phyloP scores from a whole-genome alignment of 1,140 invertebrate species.

The Nasonia vitripennis region DNA sequence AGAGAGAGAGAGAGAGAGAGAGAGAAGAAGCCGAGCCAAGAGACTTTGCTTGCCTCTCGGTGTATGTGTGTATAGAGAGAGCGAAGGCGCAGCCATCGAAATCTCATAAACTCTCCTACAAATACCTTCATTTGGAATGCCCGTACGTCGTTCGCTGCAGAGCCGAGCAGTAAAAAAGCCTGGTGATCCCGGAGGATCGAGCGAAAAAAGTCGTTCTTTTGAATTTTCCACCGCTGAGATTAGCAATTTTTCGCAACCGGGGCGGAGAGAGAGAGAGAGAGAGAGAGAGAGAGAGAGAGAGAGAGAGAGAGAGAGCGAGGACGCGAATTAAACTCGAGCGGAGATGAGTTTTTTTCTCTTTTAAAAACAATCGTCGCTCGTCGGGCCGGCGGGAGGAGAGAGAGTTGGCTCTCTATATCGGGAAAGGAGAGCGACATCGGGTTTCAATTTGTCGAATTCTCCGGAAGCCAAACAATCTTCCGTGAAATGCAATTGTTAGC shows the following conservation, averaged over 20 bases:
- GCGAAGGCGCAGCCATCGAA: slow-evolving; percentile 56
- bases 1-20: slow-evolving; percentile 21
- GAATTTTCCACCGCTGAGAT: background rate
- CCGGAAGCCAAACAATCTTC: slow-evolving; percentile 64
- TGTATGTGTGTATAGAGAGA: background rate
- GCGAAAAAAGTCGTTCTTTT: background rate
- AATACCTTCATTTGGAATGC: slow-evolving; percentile 64
- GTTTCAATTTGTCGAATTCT: slow-evolving; percentile 63
- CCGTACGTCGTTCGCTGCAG: slow-evolving; percentile 34
- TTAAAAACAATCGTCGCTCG: background rate
- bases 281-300: no score
- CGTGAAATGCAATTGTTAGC: slow-evolving; percentile 60
- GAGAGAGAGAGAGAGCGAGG: no score
- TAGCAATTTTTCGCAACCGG: background rate
- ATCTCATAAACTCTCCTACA: slow-evolving; percentile 67
- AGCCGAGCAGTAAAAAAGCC: background rate
- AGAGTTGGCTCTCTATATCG: no score
- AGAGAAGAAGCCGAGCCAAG: slow-evolving; percentile 23
- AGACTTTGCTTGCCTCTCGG: background rate
- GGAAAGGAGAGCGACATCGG: slow-evolving; percentile 24
- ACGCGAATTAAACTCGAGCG: background rate
- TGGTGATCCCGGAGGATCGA: background rate
- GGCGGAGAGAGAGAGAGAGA: no score
- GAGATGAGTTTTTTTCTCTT: background rate
- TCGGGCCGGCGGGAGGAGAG: background rate